Evolutionary conservation across 2,888 invertebrate genomes (phyloP).

Genomic region (Erynnis tages): DNA sequence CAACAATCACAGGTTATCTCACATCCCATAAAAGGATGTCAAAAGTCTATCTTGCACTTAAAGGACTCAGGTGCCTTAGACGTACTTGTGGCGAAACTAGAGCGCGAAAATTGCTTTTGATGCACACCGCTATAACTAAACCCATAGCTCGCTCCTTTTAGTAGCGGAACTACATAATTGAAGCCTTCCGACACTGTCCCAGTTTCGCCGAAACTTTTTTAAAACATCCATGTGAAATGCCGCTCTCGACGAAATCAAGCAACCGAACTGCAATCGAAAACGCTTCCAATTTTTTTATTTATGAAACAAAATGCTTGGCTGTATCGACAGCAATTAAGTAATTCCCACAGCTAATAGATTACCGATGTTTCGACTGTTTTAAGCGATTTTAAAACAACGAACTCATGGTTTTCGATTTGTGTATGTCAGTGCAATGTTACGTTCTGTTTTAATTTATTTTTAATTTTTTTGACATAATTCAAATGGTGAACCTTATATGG

Average conservation of each 20-base stretch:
- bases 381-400: no score
- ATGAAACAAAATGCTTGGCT: not conserved
- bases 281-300: not conserved
- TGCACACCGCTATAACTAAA: constrained; percentile 12
- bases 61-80: constrained; percentile 23
- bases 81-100: constrained; percentile 19
- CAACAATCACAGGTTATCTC: no score
- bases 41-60: not conserved
- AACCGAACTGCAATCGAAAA: constrained; percentile 2
- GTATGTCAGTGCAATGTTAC: no score
- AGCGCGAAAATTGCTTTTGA: constrained; percentile 23
- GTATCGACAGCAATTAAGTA: no score
- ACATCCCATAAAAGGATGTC: not conserved
- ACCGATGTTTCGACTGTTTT: no score
- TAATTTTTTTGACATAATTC: no score
- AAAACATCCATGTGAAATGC: constrained; percentile 39
- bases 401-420: no score
- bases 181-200: constrained; percentile 46
- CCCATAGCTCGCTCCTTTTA: constrained; percentile 24
- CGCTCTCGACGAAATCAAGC: constrained; percentile 4
- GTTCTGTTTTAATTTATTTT: no score
- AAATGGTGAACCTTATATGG: no score
- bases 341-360: no score
- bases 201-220: constrained; percentile 49
- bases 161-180: constrained; percentile 47